Percentiles rank a stretch among this genome's conserved stretches.
Evolutionary conservation across 35 echinoderm and acorn worm genomes (phyloP).

Genomic region (Ophioderma brevispina): DNA sequence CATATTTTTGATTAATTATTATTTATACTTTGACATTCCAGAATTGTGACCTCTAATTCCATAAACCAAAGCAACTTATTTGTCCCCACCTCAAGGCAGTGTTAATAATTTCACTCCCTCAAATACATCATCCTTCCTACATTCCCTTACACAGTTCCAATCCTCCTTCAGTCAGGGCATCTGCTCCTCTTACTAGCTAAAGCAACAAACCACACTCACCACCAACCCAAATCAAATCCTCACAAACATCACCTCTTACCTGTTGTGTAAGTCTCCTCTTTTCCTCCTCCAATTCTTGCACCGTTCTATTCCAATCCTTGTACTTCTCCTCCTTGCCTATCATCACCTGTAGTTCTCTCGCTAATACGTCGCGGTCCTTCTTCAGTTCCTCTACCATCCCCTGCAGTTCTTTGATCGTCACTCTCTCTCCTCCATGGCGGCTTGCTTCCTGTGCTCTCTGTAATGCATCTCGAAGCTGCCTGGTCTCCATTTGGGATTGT

Average conservation of each 20-base stretch:
- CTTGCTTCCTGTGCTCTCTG: slow-evolving; percentile 16
- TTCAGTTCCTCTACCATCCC: slow-evolving; percentile 75
- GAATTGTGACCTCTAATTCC: too few relatives aligned
- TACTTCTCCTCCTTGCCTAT: slow-evolving; percentile 77
- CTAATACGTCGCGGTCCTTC: slow-evolving; percentile 88
- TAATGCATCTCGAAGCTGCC: slow-evolving; percentile 52
- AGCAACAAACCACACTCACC: too few relatives aligned
- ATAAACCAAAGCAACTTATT: too few relatives aligned
- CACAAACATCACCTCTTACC: slow-evolving; percentile 32
- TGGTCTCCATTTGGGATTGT: slow-evolving; percentile 35
- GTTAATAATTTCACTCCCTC: too few relatives aligned
- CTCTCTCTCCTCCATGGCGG: slow-evolving; percentile 21
- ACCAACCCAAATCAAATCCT: too few relatives aligned
- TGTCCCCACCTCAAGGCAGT: too few relatives aligned
- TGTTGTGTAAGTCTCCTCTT: slow-evolving; percentile 60
- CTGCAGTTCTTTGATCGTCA: slow-evolving; percentile 64
- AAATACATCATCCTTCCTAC: too few relatives aligned
- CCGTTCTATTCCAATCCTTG: slow-evolving; percentile 28
- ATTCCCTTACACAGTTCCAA: too few relatives aligned
- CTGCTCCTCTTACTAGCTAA: too few relatives aligned
- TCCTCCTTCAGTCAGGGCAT: too few relatives aligned
- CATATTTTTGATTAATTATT: too few relatives aligned
- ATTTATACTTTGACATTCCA: too few relatives aligned
- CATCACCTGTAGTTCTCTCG: slow-evolving; percentile 88
- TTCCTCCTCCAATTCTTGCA: slow-evolving; percentile 45